Percentiles rank a stretch among this genome's conserved stretches.
Conservation (phyloP, 1,140 invertebrate species). For the Pachypeltis micranthus region DNA sequence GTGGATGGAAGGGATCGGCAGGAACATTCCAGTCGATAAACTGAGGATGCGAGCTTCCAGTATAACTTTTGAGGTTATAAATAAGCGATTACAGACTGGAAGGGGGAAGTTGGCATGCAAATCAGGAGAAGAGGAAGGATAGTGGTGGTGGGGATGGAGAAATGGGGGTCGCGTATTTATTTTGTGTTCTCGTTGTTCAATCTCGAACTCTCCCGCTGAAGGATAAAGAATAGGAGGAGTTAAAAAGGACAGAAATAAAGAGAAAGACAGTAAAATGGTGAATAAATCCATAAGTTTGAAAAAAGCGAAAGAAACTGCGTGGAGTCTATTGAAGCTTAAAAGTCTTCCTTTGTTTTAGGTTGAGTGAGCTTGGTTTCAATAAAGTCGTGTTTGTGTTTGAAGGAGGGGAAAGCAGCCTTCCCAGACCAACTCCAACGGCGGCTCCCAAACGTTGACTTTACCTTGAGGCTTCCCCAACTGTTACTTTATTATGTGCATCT, state of each 20-base stretch:
- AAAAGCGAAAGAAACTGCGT: background rate
- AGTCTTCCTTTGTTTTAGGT: constrained; percentile 1
- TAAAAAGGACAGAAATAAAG: background rate
- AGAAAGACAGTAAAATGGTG: background rate
- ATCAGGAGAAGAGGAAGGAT: background rate
- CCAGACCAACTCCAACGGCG: background rate
- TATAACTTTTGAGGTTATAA: constrained; percentile 10
- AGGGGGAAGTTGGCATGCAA: background rate
- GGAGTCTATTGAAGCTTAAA: constrained; percentile 1
- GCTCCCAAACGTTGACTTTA: background rate
- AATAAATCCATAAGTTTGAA: constrained; percentile 6
- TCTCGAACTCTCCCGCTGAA: background rate
- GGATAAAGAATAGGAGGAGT: background rate
- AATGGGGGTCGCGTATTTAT: background rate
- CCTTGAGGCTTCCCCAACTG: background rate
- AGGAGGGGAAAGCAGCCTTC: background rate
- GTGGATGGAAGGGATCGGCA: background rate
- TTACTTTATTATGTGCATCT: constrained; percentile 7
- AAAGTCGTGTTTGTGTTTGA: constrained; percentile 5
- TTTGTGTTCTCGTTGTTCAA: background rate
- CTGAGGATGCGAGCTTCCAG: constrained; percentile 4
- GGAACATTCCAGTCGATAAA: constrained; percentile 2
- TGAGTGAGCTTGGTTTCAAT: constrained; percentile 3
- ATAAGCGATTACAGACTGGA: constrained; percentile 1
- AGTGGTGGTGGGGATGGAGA: background rate